Evolutionary conservation across 2,113 vertebrate species (phyloP).

Genomic region (Tichodroma muraria): DNA sequence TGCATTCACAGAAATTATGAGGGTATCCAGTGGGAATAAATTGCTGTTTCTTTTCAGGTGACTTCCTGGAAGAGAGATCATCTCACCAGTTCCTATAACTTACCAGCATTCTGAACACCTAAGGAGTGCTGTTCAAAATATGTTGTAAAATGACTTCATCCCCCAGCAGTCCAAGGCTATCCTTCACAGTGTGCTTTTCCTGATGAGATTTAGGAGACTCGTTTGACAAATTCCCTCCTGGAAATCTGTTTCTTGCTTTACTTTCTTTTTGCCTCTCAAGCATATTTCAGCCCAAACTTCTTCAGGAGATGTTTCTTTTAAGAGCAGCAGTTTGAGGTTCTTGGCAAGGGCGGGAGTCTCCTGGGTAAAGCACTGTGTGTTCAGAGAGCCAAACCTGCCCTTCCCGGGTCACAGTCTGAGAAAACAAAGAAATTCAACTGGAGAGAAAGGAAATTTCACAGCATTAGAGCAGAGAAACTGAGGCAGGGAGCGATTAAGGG

Average conservation of each 20-base stretch:
- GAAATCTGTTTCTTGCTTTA: not conserved
- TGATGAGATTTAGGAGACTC: not conserved
- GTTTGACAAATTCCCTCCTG: not conserved
- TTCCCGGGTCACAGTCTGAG: not conserved
- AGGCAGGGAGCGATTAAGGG: not conserved
- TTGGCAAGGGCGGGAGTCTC: not conserved
- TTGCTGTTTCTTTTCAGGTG: not conserved
- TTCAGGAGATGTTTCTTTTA: not conserved
- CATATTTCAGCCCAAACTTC: not conserved
- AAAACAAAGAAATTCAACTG: not conserved
- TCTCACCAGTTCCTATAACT: not conserved
- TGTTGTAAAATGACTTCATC: not conserved
- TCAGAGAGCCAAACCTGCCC: not conserved
- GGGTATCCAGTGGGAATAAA: not conserved
- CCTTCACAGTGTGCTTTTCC: not conserved
- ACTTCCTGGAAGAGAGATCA: not conserved
- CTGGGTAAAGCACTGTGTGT: too few relatives aligned
- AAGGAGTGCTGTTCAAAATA: not conserved
- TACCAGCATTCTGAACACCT: not conserved
- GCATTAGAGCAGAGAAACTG: not conserved
- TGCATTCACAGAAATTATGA: not conserved
- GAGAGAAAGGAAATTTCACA: not conserved
- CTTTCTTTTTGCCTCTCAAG: not conserved
- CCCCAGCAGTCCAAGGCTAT: not conserved
- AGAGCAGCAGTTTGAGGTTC: not conserved